Conservation (phyloP, 2,888 invertebrate species). For the Campoplex capitator region DNA sequence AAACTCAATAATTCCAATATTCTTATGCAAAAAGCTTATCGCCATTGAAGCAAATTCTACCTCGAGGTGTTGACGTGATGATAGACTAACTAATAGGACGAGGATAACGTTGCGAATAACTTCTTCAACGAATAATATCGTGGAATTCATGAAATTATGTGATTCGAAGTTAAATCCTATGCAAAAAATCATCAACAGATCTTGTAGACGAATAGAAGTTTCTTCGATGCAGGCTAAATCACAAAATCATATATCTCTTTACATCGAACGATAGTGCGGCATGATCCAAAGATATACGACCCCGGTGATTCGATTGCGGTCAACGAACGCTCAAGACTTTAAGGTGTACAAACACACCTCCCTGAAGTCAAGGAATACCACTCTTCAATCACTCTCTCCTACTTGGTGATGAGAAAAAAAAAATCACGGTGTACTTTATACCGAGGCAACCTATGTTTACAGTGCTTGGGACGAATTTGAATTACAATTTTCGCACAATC, state of each 20-base stretch:
- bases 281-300: not conserved
- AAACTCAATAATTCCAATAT: not conserved
- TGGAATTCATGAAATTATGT: conserved; percentile 38
- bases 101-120: conserved; percentile 33
- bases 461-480: conserved; percentile 1
- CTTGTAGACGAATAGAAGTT: conserved; percentile 32
- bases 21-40: conserved; percentile 10
- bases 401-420: not conserved
- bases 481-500: not conserved
- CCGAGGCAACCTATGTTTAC: not conserved
- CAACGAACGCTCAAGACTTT: conserved; percentile 40
- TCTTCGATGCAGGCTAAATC: conserved; percentile 6
- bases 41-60: conserved; percentile 24
- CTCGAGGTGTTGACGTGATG: conserved; percentile 51
- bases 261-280: not conserved
- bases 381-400: conserved; percentile 16
- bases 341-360: not conserved
- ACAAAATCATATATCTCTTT: conserved; percentile 28
- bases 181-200: conserved; percentile 25
- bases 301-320: conserved; percentile 28
- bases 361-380: conserved; percentile 40
- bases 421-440: not conserved
- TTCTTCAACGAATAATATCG: conserved; percentile 29
- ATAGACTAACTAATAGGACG: conserved; percentile 50
- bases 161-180: conserved; percentile 38